These are phyloP conservation scores for Sebastes cheni DNA, from an alignment of 2,797 vertebrate genomes.

Conservation along the genomic window DNA sequence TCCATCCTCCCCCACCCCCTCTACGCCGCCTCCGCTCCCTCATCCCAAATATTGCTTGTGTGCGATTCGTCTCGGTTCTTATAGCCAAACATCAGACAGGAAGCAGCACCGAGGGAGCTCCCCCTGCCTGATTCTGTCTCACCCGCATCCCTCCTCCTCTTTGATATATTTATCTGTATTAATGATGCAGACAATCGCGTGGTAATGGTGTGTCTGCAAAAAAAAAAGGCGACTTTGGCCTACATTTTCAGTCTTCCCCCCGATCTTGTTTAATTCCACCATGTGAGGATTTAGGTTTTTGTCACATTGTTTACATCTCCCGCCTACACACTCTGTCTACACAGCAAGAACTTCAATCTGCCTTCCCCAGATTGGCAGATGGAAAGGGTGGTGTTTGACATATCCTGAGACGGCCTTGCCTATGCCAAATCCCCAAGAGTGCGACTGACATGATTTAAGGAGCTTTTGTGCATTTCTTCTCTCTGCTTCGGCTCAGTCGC, in stretches of 20 bases:
- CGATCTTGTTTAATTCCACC: conserved; percentile 32
- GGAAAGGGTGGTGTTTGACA: conserved; percentile 69
- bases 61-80: conserved; percentile 60
- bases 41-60: conserved; percentile 71
- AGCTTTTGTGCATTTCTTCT: conserved; percentile 67
- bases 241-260: conserved; percentile 40
- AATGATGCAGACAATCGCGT: conserved; percentile 31
- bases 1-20: conserved; percentile 36
- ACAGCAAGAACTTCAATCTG: conserved; percentile 51
- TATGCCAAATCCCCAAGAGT: conserved; percentile 68
- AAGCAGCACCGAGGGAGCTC: conserved; percentile 46
- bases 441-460: conserved; percentile 73
- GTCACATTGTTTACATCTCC: conserved; percentile 66
- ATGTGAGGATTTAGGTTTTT: conserved; percentile 53
- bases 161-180: conserved; percentile 68
- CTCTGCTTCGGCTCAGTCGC: conserved; percentile 46
- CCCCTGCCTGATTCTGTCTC: conserved; percentile 62
- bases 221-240: conserved; percentile 39
- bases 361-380: conserved; percentile 63
- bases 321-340: conserved; percentile 44
- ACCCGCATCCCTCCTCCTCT: conserved; percentile 40
- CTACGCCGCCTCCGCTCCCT: conserved; percentile 33
- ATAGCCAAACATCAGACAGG: conserved; percentile 70
- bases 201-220: conserved; percentile 18
- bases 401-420: conserved; percentile 54